Percentiles rank a stretch among this genome's conserved stretches.
phyloP scores from a whole-genome alignment of 2,113 vertebrate genomes.

The Cheilinus undulatus region DNA sequence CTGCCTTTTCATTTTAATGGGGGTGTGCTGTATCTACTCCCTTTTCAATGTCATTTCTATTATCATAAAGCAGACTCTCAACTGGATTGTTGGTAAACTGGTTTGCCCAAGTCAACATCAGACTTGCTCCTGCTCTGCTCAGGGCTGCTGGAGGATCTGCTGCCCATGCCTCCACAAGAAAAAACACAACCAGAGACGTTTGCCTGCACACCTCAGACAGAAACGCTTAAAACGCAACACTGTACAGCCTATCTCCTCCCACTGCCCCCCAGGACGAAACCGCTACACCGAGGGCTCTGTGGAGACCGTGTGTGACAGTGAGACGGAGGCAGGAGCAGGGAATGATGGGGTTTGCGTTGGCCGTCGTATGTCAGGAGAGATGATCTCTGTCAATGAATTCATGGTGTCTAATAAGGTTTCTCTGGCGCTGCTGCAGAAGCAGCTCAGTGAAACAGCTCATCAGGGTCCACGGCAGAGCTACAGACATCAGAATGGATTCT shows the following conservation, averaged over 20 bases:
- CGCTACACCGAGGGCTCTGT: constrained; percentile 77
- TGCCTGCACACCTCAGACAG: constrained; percentile 47
- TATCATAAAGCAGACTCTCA: constrained; percentile 86
- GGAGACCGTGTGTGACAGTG: constrained; percentile 84
- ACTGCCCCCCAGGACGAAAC: constrained; percentile 52
- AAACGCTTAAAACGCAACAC: constrained; percentile 75
- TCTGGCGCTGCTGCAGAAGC: constrained; percentile 85
- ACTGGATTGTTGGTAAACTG: constrained; percentile 83
- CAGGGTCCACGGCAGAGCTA: constrained; percentile 81
- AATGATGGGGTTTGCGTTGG: constrained; percentile 71
- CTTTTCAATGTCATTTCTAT: constrained; percentile 87
- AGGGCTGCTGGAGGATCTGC: constrained; percentile 66
- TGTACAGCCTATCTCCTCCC: constrained; percentile 76
- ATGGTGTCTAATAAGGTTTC: constrained; percentile 84
- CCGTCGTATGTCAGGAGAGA: constrained; percentile 83
- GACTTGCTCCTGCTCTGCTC: constrained; percentile 61
- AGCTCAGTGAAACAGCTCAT: constrained; percentile 84
- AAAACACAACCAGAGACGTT: constrained; percentile 47
- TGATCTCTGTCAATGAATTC: constrained; percentile 86
- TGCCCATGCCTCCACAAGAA: constrained; percentile 69
- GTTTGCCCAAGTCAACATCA: constrained; percentile 61
- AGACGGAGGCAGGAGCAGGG: constrained; percentile 76
- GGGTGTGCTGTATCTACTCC: constrained; percentile 86
- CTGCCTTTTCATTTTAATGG: constrained; percentile 85
- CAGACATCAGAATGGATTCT: constrained; percentile 81